These are phyloP conservation scores for Drosophila dives DNA, from an alignment of 2,888 invertebrate species.

Conservation along the genomic window DNA sequence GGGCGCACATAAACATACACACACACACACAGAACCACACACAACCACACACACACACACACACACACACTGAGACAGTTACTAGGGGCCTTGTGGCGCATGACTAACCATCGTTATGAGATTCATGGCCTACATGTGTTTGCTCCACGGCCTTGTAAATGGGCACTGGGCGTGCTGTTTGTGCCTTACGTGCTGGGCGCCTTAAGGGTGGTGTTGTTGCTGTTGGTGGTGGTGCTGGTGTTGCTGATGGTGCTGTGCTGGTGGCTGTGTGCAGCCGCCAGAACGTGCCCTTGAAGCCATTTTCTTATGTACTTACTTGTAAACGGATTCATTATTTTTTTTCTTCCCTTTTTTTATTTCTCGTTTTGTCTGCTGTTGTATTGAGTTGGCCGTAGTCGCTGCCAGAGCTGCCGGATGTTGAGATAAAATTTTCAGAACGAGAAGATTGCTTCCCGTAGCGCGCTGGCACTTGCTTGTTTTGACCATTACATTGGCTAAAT, in stretches of 20 bases:
- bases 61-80: conserved; percentile 1
- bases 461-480: conserved; percentile 59
- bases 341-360: conserved; percentile 28
- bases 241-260: conserved; percentile 5
- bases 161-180: conserved; percentile 72
- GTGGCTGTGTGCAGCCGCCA: conserved; percentile 46
- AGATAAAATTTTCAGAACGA: conserved; percentile 73
- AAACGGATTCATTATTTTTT: conserved; percentile 57
- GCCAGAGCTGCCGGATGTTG: conserved; percentile 55
- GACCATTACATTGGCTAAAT: conserved; percentile 73
- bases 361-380: conserved; percentile 22
- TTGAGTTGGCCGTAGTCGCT: conserved; percentile 38
- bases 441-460: conserved; percentile 68
- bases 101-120: conserved; percentile 78
- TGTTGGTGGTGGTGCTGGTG: conserved; percentile 25
- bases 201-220: conserved; percentile 35
- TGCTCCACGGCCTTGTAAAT: conserved; percentile 77
- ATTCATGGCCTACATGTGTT: conserved; percentile 79
- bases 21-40: conserved; percentile 24
- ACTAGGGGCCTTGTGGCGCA: conserved; percentile 57
- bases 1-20: conserved; percentile 23
- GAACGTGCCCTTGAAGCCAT: conserved; percentile 74
- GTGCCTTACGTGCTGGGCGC: conserved; percentile 67
- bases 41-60: conserved; percentile 13
- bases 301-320: conserved; percentile 73